These are phyloP conservation scores for Muscicapa striata DNA, from an alignment of 2,797 vertebrate genomes.

Conservation along the genomic window DNA sequence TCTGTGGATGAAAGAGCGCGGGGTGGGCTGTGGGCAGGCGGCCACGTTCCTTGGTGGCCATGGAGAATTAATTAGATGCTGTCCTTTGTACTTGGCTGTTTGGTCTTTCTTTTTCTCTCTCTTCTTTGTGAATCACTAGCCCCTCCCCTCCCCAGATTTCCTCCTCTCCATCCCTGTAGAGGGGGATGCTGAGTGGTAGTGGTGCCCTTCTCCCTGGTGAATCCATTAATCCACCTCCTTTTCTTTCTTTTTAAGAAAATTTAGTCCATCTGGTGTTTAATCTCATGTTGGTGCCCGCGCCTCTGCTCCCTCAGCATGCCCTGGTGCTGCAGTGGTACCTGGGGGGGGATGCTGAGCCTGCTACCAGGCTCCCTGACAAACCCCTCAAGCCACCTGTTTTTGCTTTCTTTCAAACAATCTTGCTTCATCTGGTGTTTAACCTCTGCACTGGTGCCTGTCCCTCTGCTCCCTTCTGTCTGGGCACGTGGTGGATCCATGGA, in stretches of 20 bases:
- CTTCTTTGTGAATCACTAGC: neutral
- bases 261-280: neutral
- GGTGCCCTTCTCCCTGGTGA: neutral
- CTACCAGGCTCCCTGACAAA: neutral
- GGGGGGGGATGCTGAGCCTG: neutral
- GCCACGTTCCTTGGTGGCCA: neutral
- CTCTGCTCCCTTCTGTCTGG: neutral
- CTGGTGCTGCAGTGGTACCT: neutral
- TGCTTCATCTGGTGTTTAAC: neutral
- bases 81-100: neutral
- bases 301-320: neutral
- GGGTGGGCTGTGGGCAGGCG: slow-evolving; percentile 13
- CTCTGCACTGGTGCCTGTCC: neutral
- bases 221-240: neutral
- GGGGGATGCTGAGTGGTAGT: neutral
- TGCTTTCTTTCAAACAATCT: too few species aligned
- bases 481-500: neutral
- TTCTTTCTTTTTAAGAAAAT: neutral
- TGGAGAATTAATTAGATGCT: slow-evolving; percentile 16
- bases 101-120: neutral
- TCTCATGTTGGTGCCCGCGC: rapidly evolving
- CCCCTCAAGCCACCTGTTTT: neutral
- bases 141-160: neutral
- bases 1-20: neutral
- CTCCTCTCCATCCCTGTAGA: neutral